Percentiles rank a stretch among this genome's conserved stretches.
Conservation (phyloP, 1,140 invertebrate species). For the Aphis gossypii region DNA sequence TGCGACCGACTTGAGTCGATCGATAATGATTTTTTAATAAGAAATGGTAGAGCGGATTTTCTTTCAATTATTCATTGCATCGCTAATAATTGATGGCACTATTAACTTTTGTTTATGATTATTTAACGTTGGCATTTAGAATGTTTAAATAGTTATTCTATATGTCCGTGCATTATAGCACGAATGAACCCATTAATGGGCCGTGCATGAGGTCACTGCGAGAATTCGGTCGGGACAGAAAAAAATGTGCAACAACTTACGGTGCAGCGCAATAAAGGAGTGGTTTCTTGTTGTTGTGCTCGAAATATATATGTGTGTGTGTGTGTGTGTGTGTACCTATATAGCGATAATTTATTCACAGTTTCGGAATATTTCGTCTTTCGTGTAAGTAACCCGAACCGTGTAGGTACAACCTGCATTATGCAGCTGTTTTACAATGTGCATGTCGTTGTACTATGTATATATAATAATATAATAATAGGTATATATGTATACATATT, state of each 20-base stretch:
- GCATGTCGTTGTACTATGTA: neutral
- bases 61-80: slow-evolving; percentile 13
- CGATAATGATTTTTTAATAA: slow-evolving; percentile 20
- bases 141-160: slow-evolving; percentile 1
- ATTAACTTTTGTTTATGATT: slow-evolving; percentile 36
- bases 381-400: neutral
- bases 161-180: neutral
- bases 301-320: neutral
- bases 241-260: slow-evolving; percentile 12
- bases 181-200: neutral
- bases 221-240: slow-evolving; percentile 7
- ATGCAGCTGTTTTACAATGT: neutral
- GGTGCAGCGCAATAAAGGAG: neutral
- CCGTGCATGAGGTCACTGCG: neutral
- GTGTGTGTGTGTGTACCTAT: neutral
- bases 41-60: slow-evolving; percentile 6
- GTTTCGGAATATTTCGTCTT: slow-evolving; percentile 5
- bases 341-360: neutral
- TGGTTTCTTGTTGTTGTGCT: neutral
- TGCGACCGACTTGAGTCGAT: neutral
- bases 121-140: slow-evolving; percentile 8
- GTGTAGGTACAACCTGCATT: neutral
- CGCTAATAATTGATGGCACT: slow-evolving; percentile 1
- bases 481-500: neutral
- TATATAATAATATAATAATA: neutral